A percentile compares a stretch with the other conserved stretches of the same genome.
These are phyloP conservation scores for Polyergus mexicanus DNA, from an alignment of 1,140 invertebrate species.

Conservation along the genomic window DNA sequence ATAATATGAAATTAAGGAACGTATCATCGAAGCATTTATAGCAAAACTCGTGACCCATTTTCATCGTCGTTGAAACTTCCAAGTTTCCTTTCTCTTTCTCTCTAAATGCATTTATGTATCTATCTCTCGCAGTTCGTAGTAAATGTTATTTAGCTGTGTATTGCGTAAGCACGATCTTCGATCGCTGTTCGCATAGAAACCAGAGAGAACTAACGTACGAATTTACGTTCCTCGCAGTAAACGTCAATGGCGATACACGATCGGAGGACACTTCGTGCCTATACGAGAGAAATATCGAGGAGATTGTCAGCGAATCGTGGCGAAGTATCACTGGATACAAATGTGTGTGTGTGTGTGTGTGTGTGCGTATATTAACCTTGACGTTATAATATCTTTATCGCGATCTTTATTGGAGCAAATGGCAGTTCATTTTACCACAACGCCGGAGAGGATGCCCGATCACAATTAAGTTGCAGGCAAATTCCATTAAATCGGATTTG, in stretches of 20 bases:
- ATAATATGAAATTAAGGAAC: not conserved
- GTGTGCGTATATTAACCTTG: conserved; percentile 12
- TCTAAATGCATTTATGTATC: no score
- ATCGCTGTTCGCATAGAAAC: not conserved
- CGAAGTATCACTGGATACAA: conserved; percentile 7
- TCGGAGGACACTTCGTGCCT: not conserved
- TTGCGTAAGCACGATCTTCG: conserved; percentile 6
- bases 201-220: not conserved
- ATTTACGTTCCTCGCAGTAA: not conserved
- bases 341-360: not conserved
- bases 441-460: not conserved
- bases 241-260: not conserved
- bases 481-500: conserved; percentile 48
- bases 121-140: not conserved
- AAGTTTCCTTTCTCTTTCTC: not conserved
- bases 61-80: not conserved
- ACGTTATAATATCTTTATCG: conserved; percentile 47
- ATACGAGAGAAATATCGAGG: not conserved
- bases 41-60: not conserved
- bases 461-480: conserved; percentile 40
- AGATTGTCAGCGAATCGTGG: conserved; percentile 13
- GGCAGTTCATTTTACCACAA: not conserved
- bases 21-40: not conserved
- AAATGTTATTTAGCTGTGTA: not conserved
- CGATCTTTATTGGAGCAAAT: conserved; percentile 57